phyloP scores from a whole-genome alignment of 2,888 invertebrate genomes.

The Acronicta aceris region DNA sequence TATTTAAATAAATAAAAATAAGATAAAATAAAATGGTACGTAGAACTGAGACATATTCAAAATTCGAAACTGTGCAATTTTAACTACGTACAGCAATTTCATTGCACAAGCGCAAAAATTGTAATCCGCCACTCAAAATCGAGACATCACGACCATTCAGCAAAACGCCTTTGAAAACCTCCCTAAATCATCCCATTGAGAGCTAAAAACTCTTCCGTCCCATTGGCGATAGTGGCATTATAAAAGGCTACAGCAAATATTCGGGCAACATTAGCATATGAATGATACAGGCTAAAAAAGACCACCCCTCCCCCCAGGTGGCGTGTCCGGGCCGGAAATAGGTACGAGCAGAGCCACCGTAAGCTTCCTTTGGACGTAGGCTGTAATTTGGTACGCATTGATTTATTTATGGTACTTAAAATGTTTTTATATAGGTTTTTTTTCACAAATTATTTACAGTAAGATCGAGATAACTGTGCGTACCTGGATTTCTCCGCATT shows the following conservation, averaged over 20 bases:
- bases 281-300: slow-evolving; percentile 81
- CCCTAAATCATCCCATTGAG: slow-evolving; percentile 50
- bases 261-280: slow-evolving; percentile 82
- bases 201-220: slow-evolving; percentile 55
- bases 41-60: no score
- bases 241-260: slow-evolving; percentile 66
- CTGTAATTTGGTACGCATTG: slow-evolving; percentile 55
- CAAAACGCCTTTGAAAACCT: slow-evolving; percentile 28
- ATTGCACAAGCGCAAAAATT: slow-evolving; percentile 1
- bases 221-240: slow-evolving; percentile 53
- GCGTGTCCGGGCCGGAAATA: slow-evolving; percentile 78
- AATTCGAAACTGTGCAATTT: no score
- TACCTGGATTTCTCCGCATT: no score
- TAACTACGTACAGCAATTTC: no score
- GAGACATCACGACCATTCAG: slow-evolving; percentile 30
- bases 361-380: slow-evolving; percentile 51
- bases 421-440: no score
- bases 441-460: no score
- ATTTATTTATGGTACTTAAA: neutral
- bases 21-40: no score
- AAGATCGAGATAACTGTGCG: no score
- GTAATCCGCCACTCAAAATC: slow-evolving; percentile 16
- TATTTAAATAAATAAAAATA: no score
- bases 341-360: slow-evolving; percentile 65
- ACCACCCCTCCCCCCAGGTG: slow-evolving; percentile 70